These are phyloP conservation scores for Pheosia tremula DNA, from an alignment of 2,888 invertebrate genomes.

Conservation along the genomic window DNA sequence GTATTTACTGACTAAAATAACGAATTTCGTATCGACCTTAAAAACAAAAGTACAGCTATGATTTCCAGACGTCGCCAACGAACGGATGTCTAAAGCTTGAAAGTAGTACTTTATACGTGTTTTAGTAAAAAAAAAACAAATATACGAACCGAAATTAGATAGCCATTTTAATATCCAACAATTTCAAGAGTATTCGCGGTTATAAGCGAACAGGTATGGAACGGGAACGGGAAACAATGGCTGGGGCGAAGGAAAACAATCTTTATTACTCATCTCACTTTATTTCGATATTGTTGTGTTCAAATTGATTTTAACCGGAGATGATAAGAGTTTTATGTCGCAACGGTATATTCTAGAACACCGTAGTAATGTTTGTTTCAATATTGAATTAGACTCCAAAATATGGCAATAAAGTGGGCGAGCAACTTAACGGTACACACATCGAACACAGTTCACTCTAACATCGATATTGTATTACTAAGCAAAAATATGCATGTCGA, in stretches of 20 bases:
- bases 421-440: constrained; percentile 49
- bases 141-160: not conserved
- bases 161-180: constrained; percentile 15
- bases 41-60: not conserved
- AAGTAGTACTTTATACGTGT: not conserved
- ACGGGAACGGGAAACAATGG: constrained; percentile 72
- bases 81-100: constrained; percentile 1
- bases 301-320: constrained; percentile 70
- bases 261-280: constrained; percentile 70
- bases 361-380: constrained; percentile 68
- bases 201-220: constrained; percentile 58
- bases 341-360: constrained; percentile 66
- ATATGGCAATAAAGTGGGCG: constrained; percentile 53
- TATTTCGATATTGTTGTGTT: constrained; percentile 67
- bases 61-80: not conserved
- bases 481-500: constrained; percentile 53
- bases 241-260: constrained; percentile 62
- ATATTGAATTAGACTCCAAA: constrained; percentile 64
- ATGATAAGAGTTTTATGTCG: constrained; percentile 72
- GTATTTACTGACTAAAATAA: no score
- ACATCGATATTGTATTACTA: constrained; percentile 41
- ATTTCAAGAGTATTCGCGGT: constrained; percentile 48
- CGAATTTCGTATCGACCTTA: not conserved
- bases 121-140: not conserved
- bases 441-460: constrained; percentile 38